Conservation (phyloP, 2,113 vertebrate genomes). For the Siniperca knerii region DNA sequence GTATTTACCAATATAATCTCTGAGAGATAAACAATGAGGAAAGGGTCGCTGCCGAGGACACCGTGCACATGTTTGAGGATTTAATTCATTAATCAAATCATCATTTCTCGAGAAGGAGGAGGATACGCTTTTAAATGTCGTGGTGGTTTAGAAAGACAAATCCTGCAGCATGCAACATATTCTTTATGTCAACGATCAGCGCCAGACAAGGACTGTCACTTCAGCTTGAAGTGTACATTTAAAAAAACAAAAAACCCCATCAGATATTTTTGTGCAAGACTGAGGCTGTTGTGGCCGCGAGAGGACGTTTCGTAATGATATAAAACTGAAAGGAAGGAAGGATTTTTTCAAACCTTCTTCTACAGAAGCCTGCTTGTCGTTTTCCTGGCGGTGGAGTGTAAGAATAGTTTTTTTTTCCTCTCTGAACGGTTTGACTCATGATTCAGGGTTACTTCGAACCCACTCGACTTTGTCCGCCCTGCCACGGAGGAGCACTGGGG, state of each 20-base stretch:
- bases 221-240: slow-evolving; percentile 35
- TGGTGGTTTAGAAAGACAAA: slow-evolving; percentile 15
- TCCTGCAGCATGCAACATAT: slow-evolving; percentile 51
- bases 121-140: slow-evolving; percentile 51
- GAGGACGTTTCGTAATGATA: slow-evolving; percentile 85
- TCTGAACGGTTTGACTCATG: slow-evolving; percentile 60
- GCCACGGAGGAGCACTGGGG: slow-evolving; percentile 62
- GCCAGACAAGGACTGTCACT: slow-evolving; percentile 72
- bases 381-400: slow-evolving; percentile 76
- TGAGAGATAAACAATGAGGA: slow-evolving; percentile 69
- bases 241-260: not conserved
- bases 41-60: slow-evolving; percentile 48
- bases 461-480: slow-evolving; percentile 67
- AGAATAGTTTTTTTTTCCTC: slow-evolving; percentile 71
- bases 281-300: slow-evolving; percentile 45
- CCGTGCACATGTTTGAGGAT: slow-evolving; percentile 50
- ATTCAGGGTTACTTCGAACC: slow-evolving; percentile 53
- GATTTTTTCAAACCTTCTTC: slow-evolving; percentile 76
- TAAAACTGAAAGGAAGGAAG: slow-evolving; percentile 85
- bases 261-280: slow-evolving; percentile 44
- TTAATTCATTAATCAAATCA: slow-evolving; percentile 52
- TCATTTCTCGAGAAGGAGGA: slow-evolving; percentile 31
- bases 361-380: slow-evolving; percentile 73
- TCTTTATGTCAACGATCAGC: slow-evolving; percentile 66
- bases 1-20: slow-evolving; percentile 68